Conservation (phyloP, 2,888 invertebrate genomes). For the Platerodrilus igneus region DNA sequence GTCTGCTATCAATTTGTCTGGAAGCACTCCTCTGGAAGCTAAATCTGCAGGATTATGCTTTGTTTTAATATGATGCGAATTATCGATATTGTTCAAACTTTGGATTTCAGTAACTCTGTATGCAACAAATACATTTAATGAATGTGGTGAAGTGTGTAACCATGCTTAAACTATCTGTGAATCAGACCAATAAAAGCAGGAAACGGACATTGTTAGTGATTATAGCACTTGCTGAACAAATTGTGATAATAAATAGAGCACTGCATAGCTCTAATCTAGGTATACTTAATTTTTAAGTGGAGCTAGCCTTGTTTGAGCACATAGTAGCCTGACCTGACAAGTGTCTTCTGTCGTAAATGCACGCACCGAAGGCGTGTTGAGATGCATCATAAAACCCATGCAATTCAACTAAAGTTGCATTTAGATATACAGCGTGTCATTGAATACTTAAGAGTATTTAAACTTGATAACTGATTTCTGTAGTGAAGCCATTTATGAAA, state of each 20-base stretch:
- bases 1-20: not conserved
- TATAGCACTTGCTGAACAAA: no score
- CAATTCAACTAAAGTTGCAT: constrained; percentile 13
- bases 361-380: no score
- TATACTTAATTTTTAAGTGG: no score
- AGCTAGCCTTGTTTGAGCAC: no score
- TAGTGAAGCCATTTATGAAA: constrained; percentile 18
- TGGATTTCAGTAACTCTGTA: constrained; percentile 1
- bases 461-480: constrained; percentile 8
- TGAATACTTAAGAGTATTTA: constrained; percentile 19
- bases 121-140: constrained; percentile 1
- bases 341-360: no score
- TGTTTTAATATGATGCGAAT: constrained; percentile 2
- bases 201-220: not conserved
- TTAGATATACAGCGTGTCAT: constrained; percentile 11
- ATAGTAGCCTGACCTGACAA: no score
- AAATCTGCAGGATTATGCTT: constrained; percentile 8
- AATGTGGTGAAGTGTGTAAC: not conserved
- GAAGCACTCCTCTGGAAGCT: constrained; percentile 2
- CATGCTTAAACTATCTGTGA: not conserved
- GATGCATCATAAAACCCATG: no score
- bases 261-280: no score
- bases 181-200: not conserved
- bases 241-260: no score
- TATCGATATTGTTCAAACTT: not conserved